A percentile compares a stretch with the other conserved stretches of the same genome.
These are phyloP conservation scores for Caretta caretta DNA, from an alignment of 2,113 vertebrate species.

Conservation along the genomic window DNA sequence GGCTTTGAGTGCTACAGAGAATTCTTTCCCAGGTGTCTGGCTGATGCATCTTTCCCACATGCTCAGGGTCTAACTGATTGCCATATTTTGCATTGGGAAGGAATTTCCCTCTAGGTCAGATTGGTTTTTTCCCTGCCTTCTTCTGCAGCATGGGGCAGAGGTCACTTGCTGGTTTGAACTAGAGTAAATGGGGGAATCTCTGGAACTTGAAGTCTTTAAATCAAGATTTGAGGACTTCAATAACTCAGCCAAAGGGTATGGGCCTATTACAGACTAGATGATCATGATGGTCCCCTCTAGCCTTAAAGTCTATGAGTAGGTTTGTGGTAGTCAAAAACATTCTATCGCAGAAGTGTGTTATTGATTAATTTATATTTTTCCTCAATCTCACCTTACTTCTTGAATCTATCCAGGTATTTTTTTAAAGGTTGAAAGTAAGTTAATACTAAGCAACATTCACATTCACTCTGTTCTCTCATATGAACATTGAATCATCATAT, in stretches of 20 bases:
- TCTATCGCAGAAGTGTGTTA: constrained; percentile 77
- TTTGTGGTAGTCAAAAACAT: constrained; percentile 72
- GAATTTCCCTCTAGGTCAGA: background rate
- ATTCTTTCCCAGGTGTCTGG: background rate
- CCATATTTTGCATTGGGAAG: background rate
- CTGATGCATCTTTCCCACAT: background rate
- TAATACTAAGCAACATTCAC: constrained; percentile 61
- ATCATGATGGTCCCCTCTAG: no score
- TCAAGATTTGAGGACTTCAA: background rate
- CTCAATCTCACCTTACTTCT: constrained; percentile 68
- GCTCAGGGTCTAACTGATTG: background rate
- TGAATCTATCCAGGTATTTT: constrained; percentile 77
- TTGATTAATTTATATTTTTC: constrained; percentile 83
- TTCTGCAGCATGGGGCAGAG: background rate
- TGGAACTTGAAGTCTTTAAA: background rate
- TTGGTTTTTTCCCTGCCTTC: background rate
- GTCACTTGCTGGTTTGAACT: background rate
- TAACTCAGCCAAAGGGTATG: background rate
- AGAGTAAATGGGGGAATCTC: background rate
- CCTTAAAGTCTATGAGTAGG: constrained; percentile 24
- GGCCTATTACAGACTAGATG: no score
- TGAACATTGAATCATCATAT: no score
- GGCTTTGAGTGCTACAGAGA: background rate
- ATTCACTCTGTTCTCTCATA: constrained; percentile 54
- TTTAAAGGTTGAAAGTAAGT: constrained; percentile 68